phyloP scores from a whole-genome alignment of 2,888 invertebrate species.

The Heliconius hortense region DNA sequence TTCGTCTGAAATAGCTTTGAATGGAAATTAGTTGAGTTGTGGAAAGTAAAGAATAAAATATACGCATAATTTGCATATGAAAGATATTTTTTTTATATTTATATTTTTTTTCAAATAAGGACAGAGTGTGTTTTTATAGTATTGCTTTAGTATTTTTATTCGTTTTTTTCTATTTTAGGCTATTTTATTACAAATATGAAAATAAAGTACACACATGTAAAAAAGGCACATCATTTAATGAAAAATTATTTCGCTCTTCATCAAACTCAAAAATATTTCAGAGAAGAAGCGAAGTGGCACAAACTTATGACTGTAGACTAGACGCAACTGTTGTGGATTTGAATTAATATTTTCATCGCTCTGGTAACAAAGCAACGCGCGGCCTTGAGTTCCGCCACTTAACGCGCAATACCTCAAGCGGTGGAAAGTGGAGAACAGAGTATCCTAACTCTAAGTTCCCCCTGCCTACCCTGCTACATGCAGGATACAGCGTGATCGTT shows the following conservation, averaged over 20 bases:
- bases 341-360: neutral
- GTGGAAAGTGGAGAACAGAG: neutral
- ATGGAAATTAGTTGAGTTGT: conserved; percentile 32
- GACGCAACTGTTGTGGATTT: too few species aligned
- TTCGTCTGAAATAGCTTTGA: conserved; percentile 33
- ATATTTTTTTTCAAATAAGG: neutral
- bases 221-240: too few species aligned
- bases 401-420: neutral
- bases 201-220: too few species aligned
- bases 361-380: neutral
- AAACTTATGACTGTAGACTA: too few species aligned
- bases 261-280: too few species aligned
- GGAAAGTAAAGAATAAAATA: conserved; percentile 28
- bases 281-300: too few species aligned
- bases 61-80: conserved; percentile 26
- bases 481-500: neutral
- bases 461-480: neutral
- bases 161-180: too few species aligned
- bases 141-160: too few species aligned
- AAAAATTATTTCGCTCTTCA: too few species aligned
- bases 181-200: too few species aligned
- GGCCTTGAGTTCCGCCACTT: neutral
- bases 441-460: neutral
- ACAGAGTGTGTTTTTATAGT: too few species aligned
- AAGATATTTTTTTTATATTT: conserved; percentile 5